Conservation (phyloP, 2,888 invertebrate species). For the Kuschelorhynchus macadamiae region DNA sequence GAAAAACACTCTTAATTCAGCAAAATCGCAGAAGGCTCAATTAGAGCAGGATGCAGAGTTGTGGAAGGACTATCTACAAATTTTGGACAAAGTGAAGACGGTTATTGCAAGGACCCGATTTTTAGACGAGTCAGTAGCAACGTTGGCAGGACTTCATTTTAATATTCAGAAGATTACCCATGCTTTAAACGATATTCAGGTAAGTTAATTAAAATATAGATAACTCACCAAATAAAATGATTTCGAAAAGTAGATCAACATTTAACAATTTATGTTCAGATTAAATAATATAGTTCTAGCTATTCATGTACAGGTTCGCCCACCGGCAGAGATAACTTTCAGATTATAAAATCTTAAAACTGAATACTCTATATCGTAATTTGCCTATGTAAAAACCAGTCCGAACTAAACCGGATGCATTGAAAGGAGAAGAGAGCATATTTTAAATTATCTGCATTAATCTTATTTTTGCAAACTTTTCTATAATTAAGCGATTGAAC, state of each 20-base stretch:
- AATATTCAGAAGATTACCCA: conserved; percentile 87
- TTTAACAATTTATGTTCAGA: background rate
- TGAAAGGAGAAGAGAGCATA: too few species aligned
- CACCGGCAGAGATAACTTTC: background rate
- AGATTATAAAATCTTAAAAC: background rate
- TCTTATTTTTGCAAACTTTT: too few species aligned
- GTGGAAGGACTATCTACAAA: conserved; percentile 88
- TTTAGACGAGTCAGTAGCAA: conserved; percentile 84
- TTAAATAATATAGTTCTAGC: background rate
- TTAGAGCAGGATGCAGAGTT: conserved; percentile 87
- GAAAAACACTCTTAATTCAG: conserved; percentile 86
- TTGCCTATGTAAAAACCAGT: too few species aligned
- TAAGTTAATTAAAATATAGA: conserved; percentile 72
- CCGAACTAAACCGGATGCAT: too few species aligned
- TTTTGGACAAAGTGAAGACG: conserved; percentile 82
- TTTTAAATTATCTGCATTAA: too few species aligned
- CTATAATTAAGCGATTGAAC: too few species aligned
- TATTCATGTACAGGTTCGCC: background rate
- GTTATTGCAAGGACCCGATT: conserved; percentile 83
- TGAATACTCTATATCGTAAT: too few species aligned
- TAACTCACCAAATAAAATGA: too few species aligned
- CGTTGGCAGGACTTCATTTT: conserved; percentile 85
- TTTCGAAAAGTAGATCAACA: too few species aligned
- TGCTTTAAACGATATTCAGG: conserved; percentile 81
- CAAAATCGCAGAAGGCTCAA: conserved; percentile 84